These are phyloP conservation scores for Lytechinus pictus DNA, from an alignment of 35 echinoderm and acorn worm species.

Conservation along the genomic window DNA sequence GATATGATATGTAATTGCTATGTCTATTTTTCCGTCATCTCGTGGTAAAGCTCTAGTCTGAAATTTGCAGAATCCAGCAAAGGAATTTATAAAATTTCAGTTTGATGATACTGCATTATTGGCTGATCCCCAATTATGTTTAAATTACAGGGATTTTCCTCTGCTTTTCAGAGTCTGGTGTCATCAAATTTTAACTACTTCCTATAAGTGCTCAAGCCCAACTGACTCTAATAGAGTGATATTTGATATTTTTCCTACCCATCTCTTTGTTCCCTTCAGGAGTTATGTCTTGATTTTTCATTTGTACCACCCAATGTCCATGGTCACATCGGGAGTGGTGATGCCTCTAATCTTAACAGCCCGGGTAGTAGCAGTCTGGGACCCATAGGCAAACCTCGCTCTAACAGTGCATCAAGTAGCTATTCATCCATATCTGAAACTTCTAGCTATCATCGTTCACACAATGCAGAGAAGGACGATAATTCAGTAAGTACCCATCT, in stretches of 20 bases:
- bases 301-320: constrained; percentile 24
- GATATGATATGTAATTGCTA: no score
- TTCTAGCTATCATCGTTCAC: constrained; percentile 74
- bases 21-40: no score
- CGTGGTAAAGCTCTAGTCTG: no score
- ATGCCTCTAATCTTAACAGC: constrained; percentile 22
- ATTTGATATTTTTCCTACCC: background rate
- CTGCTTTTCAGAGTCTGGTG: no score
- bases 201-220: no score
- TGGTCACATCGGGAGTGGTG: background rate
- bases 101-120: no score
- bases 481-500: constrained; percentile 68
- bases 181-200: no score
- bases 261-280: constrained; percentile 28
- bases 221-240: no score
- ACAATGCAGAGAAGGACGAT: constrained; percentile 85
- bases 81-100: no score
- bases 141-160: no score
- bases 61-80: no score
- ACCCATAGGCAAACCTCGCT: constrained; percentile 95
- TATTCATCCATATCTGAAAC: constrained; percentile 74
- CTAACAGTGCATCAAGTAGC: constrained; percentile 95
- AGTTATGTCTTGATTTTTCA: constrained; percentile 37
- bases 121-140: no score
- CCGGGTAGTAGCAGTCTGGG: constrained; percentile 68